Conservation (phyloP, 1,140 invertebrate species). For the Caenorhabditis latens region DNA sequence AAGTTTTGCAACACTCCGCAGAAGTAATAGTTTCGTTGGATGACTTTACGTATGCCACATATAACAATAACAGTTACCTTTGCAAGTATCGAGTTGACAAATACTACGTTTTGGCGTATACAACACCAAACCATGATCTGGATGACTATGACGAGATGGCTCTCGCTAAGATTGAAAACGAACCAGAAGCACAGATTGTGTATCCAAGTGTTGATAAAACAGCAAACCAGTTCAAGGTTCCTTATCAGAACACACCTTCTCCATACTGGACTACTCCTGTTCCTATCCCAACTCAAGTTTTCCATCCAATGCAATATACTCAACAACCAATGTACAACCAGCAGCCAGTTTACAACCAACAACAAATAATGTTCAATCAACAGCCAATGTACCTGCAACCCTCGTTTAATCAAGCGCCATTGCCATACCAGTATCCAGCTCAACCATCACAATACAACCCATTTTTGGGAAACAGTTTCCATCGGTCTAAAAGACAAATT, state of each 20-base stretch:
- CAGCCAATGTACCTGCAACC: constrained; percentile 8
- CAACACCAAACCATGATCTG: constrained; percentile 14
- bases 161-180: not conserved
- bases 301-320: not conserved
- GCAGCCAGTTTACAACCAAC: constrained; percentile 9
- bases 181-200: constrained; percentile 25
- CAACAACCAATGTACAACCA: constrained; percentile 20
- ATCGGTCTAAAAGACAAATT: constrained; percentile 28
- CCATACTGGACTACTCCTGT: not conserved
- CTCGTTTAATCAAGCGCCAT: not conserved
- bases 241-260: constrained; percentile 25
- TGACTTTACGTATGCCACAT: constrained; percentile 25
- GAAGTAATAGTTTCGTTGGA: constrained; percentile 41
- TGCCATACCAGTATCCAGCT: constrained; percentile 1
- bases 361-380: constrained; percentile 14
- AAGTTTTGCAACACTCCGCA: constrained; percentile 24
- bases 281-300: constrained; percentile 24
- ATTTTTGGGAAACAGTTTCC: not conserved
- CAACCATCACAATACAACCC: constrained; percentile 9
- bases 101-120: constrained; percentile 1
- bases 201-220: not conserved
- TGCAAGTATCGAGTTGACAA: constrained; percentile 37
- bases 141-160: constrained; percentile 48
- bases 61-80: constrained; percentile 40
- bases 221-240: not conserved